Conservation (phyloP, 2,113 vertebrate genomes). For the Pedionomus torquatus region DNA sequence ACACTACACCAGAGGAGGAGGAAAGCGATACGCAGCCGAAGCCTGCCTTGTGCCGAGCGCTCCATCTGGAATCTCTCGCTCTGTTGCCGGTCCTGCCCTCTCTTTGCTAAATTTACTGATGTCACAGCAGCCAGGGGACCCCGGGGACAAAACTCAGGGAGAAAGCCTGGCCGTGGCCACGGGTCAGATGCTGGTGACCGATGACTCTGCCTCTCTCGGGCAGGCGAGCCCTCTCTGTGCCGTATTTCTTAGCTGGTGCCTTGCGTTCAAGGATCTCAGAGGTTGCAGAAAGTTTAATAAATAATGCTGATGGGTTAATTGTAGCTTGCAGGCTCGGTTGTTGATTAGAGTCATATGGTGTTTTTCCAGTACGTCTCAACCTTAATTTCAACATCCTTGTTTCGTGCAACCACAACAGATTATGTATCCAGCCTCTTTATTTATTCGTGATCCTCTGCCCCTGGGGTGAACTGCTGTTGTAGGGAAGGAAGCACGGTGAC, state of each 20-base stretch:
- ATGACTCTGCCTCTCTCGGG: background rate
- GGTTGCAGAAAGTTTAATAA: conserved; percentile 28
- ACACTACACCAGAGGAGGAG: background rate
- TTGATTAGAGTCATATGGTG: conserved; percentile 58
- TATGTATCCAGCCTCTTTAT: background rate
- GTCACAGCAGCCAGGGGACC: background rate
- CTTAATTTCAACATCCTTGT: conserved; percentile 45
- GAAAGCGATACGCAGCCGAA: background rate
- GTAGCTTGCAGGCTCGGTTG: conserved; percentile 53
- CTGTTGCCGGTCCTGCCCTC: background rate
- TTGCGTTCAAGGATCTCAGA: background rate
- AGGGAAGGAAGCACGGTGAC: background rate
- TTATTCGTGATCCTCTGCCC: conserved; percentile 6
- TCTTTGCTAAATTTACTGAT: background rate
- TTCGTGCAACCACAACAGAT: background rate
- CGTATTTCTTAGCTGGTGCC: background rate
- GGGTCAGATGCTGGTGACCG: accelerated
- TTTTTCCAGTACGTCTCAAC: conserved; percentile 31
- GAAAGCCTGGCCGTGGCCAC: background rate
- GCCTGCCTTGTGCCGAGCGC: accelerated
- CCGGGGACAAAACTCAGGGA: accelerated
- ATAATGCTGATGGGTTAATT: conserved; percentile 54
- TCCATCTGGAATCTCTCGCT: background rate
- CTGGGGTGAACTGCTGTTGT: background rate
- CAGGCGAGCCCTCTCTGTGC: background rate